Evolutionary conservation across 2,797 vertebrate genomes (phyloP).

Genomic region (Tarsius wallacei): DNA sequence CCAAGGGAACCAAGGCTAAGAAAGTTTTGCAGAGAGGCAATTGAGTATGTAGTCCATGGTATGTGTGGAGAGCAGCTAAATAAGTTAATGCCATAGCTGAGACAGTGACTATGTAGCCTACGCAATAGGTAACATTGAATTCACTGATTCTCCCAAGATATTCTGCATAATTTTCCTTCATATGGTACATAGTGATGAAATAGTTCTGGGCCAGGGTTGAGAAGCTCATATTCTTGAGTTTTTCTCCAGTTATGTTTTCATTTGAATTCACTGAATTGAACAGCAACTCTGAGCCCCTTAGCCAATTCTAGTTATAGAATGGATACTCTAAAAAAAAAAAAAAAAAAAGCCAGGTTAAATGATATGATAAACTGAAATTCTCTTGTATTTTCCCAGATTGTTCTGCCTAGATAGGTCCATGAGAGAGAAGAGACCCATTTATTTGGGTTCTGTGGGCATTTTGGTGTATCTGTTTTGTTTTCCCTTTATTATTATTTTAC

Average conservation of each 20-base stretch:
- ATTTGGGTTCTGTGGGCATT: background rate
- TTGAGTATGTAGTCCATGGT: background rate
- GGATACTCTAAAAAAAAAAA: no score
- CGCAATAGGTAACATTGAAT: background rate
- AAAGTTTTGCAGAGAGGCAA: background rate
- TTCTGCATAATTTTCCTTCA: background rate
- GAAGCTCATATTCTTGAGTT: background rate
- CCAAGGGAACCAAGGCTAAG: background rate
- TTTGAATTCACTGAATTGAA: background rate
- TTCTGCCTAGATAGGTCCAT: background rate
- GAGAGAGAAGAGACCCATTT: background rate
- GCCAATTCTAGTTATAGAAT: background rate
- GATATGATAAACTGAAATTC: background rate
- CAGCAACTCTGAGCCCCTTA: background rate
- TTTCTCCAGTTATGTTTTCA: background rate
- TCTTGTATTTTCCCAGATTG: background rate
- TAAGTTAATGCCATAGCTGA: background rate
- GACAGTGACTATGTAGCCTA: no score
- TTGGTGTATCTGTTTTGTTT: background rate
- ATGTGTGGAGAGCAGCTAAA: background rate
- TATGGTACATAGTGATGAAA: background rate
- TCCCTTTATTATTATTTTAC: background rate
- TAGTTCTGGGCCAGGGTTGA: background rate
- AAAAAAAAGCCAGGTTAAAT: background rate
- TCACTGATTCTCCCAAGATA: background rate